A percentile compares a stretch with the other conserved stretches of the same genome.
Evolutionary conservation across 2,113 vertebrate species (phyloP).

Genomic region (Elaphurus davidianus): DNA sequence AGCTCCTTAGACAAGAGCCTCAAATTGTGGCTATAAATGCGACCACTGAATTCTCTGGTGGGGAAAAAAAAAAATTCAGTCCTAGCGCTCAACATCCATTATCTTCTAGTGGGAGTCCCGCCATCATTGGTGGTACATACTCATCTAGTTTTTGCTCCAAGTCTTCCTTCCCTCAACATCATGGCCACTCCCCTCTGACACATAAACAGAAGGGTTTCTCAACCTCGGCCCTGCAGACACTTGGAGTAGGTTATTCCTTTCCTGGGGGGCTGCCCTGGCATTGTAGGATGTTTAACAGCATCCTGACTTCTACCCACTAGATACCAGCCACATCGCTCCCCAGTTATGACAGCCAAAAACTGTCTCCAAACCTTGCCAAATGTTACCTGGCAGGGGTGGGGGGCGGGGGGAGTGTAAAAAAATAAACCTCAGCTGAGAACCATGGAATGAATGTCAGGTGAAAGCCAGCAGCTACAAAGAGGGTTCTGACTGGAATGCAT

Average conservation of each 20-base stretch:
- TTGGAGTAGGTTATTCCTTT: neutral
- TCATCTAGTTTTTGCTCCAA: neutral
- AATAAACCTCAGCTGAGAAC: neutral
- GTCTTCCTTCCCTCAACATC: neutral
- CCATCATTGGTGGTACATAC: too few species aligned
- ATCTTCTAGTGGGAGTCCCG: neutral
- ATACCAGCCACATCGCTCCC: neutral
- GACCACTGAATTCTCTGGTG: neutral
- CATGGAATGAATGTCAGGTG: neutral
- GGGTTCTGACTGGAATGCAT: neutral
- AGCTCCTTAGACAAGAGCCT: neutral
- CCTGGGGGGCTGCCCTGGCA: neutral
- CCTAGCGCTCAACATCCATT: neutral
- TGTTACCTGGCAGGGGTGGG: neutral
- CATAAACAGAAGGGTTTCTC: neutral
- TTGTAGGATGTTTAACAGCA: neutral
- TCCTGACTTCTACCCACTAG: neutral
- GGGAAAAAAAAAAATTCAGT: neutral
- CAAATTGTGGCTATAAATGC: conserved; percentile 3
- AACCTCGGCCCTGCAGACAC: neutral
- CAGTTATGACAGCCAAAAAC: neutral
- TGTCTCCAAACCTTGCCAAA: neutral
- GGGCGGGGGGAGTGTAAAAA: neutral
- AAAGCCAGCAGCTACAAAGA: neutral
- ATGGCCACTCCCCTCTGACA: too few species aligned